Evolutionary conservation across 1,140 invertebrate genomes (phyloP), one percentile per base, ranked within the genome.

Genomic region (Drosophila triauraria): DNA sequence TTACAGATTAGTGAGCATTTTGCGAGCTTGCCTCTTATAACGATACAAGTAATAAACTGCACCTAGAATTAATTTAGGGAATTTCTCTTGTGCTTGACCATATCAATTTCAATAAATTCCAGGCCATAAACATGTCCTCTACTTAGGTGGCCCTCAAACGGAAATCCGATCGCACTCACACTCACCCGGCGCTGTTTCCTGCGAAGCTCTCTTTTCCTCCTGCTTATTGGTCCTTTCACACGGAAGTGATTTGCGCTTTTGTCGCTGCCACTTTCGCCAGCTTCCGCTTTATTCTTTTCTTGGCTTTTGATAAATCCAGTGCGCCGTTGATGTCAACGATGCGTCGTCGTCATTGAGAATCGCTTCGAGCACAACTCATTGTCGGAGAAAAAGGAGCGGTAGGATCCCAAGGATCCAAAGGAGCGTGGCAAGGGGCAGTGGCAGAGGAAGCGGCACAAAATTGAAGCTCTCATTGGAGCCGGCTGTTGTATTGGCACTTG

Each of bases 191-290:
- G 9, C 23, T 35, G 9, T 70, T 54, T 70, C 51, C 46, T 47
- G 20, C 3, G 13, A 40, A 15, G 10, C 35, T 38, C 43, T 65
- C 56, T 13, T 13, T 6, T 25, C 10, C 17, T 38, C 42, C 23
- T 42, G 47, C 47, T 46, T 56, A 57, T 74, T 69, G 75, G 75
- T 57, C 56, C 67, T 84, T 74, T 68, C 47, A 81, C 61, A 61
- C 78, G 82, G 78, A 87, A 82, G 82, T 87, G 79, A 86, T 86
- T 87, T 87, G 75, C 70, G 83, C 84, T 82, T 71, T 86, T 82
- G 68, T 51, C 83, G 63, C 63, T 80, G 74, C 71, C 59, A 85
- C 78, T 81, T 81, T 85, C 61, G 71, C 64, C 78, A 63, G 82
- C 64, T 78, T 78, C 48, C 72, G 76, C 71, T 59, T 84, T 84